Percentiles rank a stretch among this genome's conserved stretches.
Evolutionary conservation across 1,140 invertebrate genomes (phyloP).

Genomic region (Leptonema lineaticorne): DNA sequence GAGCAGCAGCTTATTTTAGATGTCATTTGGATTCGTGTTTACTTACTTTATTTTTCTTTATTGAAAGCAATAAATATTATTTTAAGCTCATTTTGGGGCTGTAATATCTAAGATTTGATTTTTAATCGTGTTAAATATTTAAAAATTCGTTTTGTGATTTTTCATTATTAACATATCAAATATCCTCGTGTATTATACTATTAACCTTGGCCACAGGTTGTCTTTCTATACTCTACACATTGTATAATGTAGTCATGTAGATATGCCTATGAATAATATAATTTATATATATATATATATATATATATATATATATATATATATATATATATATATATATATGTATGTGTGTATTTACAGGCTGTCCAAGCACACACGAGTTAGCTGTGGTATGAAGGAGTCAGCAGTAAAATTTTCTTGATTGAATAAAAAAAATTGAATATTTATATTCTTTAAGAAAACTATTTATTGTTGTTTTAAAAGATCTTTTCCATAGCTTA

Average conservation of each 20-base stretch:
- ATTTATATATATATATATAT: conserved; percentile 6
- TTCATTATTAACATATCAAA: conserved; percentile 42
- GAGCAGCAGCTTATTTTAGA: conserved; percentile 13
- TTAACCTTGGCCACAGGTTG: conserved; percentile 38
- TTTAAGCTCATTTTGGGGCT: conserved; percentile 12
- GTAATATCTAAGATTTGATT: conserved; percentile 15
- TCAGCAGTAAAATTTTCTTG: no score
- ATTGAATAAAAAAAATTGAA: no score
- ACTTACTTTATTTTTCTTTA: background rate
- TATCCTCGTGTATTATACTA: conserved; percentile 38
- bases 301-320: background rate
- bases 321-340: conserved; percentile 14
- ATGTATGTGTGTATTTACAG: conserved; percentile 7
- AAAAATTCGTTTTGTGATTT: conserved; percentile 38
- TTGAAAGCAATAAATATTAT: conserved; percentile 18
- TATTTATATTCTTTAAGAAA: no score
- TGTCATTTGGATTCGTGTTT: conserved; percentile 2
- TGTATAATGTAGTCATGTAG: conserved; percentile 40
- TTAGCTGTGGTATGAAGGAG: no score
- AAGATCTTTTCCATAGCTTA: no score
- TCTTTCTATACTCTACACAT: conserved; percentile 40
- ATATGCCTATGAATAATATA: conserved; percentile 31
- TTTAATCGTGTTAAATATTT: conserved; percentile 17
- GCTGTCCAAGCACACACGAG: no score
- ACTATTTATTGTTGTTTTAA: no score